Conservation (phyloP, 2,113 vertebrate species). For the Lates calcarifer region DNA sequence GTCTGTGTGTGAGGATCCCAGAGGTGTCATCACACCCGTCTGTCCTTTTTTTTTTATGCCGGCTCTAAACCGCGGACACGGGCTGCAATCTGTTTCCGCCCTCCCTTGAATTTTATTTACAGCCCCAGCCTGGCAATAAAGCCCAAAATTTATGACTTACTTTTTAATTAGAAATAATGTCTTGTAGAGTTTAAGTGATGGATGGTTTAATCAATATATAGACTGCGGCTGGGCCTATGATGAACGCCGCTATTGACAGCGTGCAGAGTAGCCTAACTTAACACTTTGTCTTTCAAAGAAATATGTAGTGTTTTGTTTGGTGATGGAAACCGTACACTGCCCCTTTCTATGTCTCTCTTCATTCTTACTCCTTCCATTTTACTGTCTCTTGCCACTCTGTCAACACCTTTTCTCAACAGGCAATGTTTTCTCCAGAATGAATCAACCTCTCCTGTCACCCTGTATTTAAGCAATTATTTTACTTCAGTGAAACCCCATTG, state of each 20-base stretch:
- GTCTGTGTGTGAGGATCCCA: slow-evolving; percentile 49
- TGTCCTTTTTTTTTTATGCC: slow-evolving; percentile 66
- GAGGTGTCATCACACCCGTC: slow-evolving; percentile 63
- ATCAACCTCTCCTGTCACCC: slow-evolving; percentile 62
- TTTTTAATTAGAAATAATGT: slow-evolving; percentile 97
- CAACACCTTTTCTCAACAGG: slow-evolving; percentile 56
- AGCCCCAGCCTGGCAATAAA: slow-evolving; percentile 83
- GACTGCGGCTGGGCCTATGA: slow-evolving; percentile 75
- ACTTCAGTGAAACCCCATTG: slow-evolving; percentile 51
- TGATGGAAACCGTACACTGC: slow-evolving; percentile 46
- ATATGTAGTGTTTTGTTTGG: slow-evolving; percentile 72
- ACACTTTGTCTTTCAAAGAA: slow-evolving; percentile 81
- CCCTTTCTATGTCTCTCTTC: slow-evolving; percentile 15
- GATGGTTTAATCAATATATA: slow-evolving; percentile 88
- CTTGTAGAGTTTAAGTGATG: slow-evolving; percentile 87
- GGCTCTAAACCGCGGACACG: slow-evolving; percentile 68
- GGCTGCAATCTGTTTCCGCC: slow-evolving; percentile 80
- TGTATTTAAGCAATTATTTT: slow-evolving; percentile 72
- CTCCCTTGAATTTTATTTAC: slow-evolving; percentile 90
- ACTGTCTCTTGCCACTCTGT: slow-evolving; percentile 42
- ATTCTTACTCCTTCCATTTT: slow-evolving; percentile 30
- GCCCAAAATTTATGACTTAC: slow-evolving; percentile 87
- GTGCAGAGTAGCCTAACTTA: slow-evolving; percentile 77
- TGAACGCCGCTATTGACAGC: slow-evolving; percentile 77
- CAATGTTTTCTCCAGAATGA: slow-evolving; percentile 56